Percentiles rank a stretch among this genome's conserved stretches.
phyloP scores from a whole-genome alignment of 2,888 invertebrate species.

The Pyrgus malvae region DNA sequence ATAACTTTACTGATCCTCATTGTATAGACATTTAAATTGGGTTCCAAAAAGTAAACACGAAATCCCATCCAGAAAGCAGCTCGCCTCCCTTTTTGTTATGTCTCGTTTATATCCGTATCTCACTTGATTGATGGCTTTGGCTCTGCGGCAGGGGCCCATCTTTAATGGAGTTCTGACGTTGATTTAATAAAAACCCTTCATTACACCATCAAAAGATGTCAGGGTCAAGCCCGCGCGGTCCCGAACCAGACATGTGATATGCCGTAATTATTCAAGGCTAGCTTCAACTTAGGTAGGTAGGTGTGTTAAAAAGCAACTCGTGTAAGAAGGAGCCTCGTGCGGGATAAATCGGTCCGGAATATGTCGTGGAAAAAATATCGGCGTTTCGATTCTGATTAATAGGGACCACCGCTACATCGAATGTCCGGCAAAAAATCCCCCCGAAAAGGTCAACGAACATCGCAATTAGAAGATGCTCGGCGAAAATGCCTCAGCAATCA shows the following conservation, averaged over 20 bases:
- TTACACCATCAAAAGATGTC: constrained; percentile 62
- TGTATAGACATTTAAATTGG: constrained; percentile 27
- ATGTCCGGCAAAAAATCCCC: constrained; percentile 38
- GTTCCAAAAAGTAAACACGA: constrained; percentile 34
- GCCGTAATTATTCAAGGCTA: constrained; percentile 45
- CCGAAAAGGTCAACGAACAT: constrained; percentile 52
- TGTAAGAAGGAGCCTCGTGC: constrained; percentile 2
- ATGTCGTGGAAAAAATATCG: constrained; percentile 2
- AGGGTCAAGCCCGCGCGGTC: constrained; percentile 41
- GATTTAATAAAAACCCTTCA: constrained; percentile 81
- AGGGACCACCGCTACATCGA: constrained; percentile 48
- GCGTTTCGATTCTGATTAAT: constrained; percentile 46
- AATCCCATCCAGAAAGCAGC: constrained; percentile 29
- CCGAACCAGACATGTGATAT: constrained; percentile 35
- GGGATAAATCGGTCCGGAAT: constrained; percentile 1
- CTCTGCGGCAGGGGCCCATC: constrained; percentile 51
- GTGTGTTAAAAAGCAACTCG: constrained; percentile 32
- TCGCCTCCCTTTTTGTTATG: constrained; percentile 41
- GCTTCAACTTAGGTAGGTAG: constrained; percentile 35
- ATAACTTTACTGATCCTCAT: too few species aligned
- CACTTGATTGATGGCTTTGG: constrained; percentile 66
- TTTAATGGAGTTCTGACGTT: constrained; percentile 78
- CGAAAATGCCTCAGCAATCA: constrained; percentile 47
- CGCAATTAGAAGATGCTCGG: constrained; percentile 53
- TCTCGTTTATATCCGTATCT: constrained; percentile 53